Percentiles rank a stretch among this genome's conserved stretches.
phyloP scores from a whole-genome alignment of 1,140 invertebrate genomes.

The Watersipora subatra region DNA sequence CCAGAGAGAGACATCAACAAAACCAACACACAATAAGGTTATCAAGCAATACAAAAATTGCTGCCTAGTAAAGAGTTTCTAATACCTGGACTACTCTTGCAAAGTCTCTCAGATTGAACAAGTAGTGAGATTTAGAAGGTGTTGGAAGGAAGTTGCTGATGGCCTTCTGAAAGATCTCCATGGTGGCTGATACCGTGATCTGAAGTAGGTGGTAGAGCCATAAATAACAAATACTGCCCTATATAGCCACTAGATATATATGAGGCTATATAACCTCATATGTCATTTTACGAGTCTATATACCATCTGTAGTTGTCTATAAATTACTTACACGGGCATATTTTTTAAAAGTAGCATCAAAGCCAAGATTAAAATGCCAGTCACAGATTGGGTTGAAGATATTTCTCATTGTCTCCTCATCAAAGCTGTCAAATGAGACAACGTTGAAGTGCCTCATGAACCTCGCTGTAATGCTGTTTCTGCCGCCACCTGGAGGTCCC shows the following conservation, averaged over 20 bases:
- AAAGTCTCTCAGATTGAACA: constrained; percentile 42
- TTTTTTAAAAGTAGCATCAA: constrained; percentile 40
- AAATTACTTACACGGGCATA: constrained; percentile 29
- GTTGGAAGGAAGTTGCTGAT: constrained; percentile 37
- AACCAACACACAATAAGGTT: too few species aligned
- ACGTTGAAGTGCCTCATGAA: constrained; percentile 40
- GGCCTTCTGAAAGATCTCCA: constrained; percentile 36
- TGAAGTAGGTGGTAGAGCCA: constrained; percentile 12
- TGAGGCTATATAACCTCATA: too few species aligned
- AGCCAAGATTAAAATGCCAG: constrained; percentile 37
- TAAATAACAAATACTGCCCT: too few species aligned
- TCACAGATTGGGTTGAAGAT: constrained; percentile 40
- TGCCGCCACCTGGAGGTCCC: constrained; percentile 36
- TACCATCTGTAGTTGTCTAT: too few species aligned
- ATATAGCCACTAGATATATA: too few species aligned
- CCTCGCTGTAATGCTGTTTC: constrained; percentile 34
- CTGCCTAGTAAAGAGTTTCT: too few species aligned
- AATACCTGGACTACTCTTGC: constrained; percentile 41
- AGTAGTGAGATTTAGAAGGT: constrained; percentile 38
- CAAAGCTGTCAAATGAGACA: constrained; percentile 37
- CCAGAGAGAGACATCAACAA: too few species aligned
- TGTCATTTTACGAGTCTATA: too few species aligned
- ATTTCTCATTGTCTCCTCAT: constrained; percentile 40
- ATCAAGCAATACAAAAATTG: too few species aligned
- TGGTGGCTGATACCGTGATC: constrained; percentile 33